Evolutionary conservation across 2,113 vertebrate genomes (phyloP).

Genomic region (Sapajus apella): DNA sequence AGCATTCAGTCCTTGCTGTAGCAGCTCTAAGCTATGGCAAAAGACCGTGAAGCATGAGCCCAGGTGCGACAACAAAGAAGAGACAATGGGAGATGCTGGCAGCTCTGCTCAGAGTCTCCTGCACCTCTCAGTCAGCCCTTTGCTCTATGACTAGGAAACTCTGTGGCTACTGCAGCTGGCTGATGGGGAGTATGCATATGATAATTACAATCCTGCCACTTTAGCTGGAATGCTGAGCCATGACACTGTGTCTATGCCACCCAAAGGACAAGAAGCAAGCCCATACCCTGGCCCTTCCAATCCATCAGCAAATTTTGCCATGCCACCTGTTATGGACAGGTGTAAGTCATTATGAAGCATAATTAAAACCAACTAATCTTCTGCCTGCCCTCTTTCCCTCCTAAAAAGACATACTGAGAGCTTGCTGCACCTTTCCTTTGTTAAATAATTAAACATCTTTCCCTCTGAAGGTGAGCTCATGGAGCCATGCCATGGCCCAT

Average conservation of each 20-base stretch:
- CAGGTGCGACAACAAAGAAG: background rate
- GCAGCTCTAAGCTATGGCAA: background rate
- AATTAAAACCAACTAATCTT: background rate
- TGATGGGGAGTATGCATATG: background rate
- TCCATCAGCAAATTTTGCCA: background rate
- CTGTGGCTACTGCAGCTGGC: fast-evolving
- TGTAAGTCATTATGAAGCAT: background rate
- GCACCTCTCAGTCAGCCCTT: background rate
- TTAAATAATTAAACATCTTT: background rate
- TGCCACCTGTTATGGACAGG: background rate
- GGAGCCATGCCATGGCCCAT: background rate
- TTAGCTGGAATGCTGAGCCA: background rate
- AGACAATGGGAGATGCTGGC: background rate
- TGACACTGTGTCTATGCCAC: background rate
- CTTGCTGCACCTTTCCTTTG: background rate
- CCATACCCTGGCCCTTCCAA: background rate
- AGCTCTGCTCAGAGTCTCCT: background rate
- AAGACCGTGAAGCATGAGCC: background rate
- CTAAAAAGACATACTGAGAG: background rate
- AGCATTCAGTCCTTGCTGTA: background rate
- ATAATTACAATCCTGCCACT: background rate
- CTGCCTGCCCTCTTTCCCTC: background rate
- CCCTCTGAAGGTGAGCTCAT: background rate
- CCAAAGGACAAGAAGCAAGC: background rate
- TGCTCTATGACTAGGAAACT: background rate